Percentiles rank a stretch among this genome's conserved stretches.
phyloP scores from a whole-genome alignment of 1,140 invertebrate genomes.

The Neomicropteryx cornuta region DNA sequence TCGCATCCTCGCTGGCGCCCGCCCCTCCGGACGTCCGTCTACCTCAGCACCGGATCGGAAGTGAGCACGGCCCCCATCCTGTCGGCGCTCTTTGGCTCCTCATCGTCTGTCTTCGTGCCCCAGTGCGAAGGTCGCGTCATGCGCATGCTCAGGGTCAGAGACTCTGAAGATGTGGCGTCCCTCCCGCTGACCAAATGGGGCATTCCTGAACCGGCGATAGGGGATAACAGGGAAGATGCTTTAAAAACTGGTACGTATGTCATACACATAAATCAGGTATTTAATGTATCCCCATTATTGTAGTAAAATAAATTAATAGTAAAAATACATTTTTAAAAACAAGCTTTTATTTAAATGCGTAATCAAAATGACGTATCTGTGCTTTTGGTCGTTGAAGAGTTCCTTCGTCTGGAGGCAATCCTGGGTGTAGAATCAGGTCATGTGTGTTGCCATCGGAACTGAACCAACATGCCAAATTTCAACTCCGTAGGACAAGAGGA shows the following conservation, averaged over 20 bases:
- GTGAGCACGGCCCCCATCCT: constrained; percentile 61
- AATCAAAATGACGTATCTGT: too few relatives aligned
- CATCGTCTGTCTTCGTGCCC: constrained; percentile 59
- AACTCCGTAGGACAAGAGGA: too few relatives aligned
- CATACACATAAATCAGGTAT: too few relatives aligned
- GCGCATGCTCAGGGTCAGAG: constrained; percentile 25
- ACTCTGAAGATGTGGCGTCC: constrained; percentile 31
- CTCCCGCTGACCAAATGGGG: constrained; percentile 75
- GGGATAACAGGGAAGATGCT: constrained; percentile 59
- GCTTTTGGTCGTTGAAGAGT: too few relatives aligned
- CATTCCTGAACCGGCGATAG: constrained; percentile 66
- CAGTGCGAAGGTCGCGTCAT: constrained; percentile 35
- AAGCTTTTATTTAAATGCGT: too few relatives aligned
- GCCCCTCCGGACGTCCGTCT: constrained; percentile 64
- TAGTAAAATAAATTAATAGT: too few relatives aligned
- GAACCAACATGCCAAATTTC: too few relatives aligned
- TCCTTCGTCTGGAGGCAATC: too few relatives aligned
- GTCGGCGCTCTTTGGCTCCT: constrained; percentile 45
- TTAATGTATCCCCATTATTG: too few relatives aligned
- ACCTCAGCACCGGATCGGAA: constrained; percentile 63
- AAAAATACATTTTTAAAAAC: too few relatives aligned
- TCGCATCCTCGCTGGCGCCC: too few relatives aligned
- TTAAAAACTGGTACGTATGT: constrained; percentile 49
- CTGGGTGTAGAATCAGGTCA: too few relatives aligned
- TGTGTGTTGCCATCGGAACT: constrained; percentile 4